These are phyloP conservation scores for Tauraco hartlaubi DNA, from an alignment of 2,797 vertebrate genomes.

Conservation along the genomic window DNA sequence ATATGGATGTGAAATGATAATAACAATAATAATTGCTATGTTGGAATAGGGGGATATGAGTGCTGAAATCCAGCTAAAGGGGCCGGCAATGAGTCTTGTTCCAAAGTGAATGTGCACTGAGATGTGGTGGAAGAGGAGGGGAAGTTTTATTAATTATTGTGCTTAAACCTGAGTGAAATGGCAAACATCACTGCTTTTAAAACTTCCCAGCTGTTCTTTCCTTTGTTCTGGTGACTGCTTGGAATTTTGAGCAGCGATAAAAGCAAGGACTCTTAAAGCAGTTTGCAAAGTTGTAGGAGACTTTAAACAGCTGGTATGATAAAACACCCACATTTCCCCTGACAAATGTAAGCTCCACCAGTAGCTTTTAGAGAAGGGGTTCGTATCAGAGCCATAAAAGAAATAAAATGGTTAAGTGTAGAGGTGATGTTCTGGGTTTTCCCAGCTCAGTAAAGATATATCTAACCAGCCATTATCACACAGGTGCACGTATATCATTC, in stretches of 20 bases:
- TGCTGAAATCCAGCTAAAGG: background rate
- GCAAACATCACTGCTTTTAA: conserved; percentile 37
- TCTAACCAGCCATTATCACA: conserved; percentile 33
- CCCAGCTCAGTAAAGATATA: conserved; percentile 40
- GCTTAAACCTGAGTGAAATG: conserved; percentile 30
- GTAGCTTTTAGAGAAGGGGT: conserved; percentile 69
- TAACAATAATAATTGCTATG: background rate
- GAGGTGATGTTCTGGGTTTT: conserved; percentile 36
- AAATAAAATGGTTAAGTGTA: conserved; percentile 43
- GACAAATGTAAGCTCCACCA: conserved; percentile 62
- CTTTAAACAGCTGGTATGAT: conserved; percentile 75
- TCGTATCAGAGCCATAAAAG: conserved; percentile 36
- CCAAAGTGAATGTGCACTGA: background rate
- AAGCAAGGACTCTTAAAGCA: conserved; percentile 59
- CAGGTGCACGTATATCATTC: conserved; percentile 57
- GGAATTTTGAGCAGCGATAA: conserved; percentile 67
- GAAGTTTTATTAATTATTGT: conserved; percentile 24
- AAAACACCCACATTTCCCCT: conserved; percentile 66
- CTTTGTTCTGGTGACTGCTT: conserved; percentile 59
- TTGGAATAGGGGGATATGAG: background rate
- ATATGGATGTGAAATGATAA: background rate
- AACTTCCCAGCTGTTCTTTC: conserved; percentile 59
- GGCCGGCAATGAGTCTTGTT: background rate
- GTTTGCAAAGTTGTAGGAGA: conserved; percentile 67
- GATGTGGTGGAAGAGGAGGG: background rate